Percentiles rank a stretch among this genome's conserved stretches.
phyloP scores from a whole-genome alignment of 2,888 invertebrate genomes.

The Ophion ventricosus region DNA sequence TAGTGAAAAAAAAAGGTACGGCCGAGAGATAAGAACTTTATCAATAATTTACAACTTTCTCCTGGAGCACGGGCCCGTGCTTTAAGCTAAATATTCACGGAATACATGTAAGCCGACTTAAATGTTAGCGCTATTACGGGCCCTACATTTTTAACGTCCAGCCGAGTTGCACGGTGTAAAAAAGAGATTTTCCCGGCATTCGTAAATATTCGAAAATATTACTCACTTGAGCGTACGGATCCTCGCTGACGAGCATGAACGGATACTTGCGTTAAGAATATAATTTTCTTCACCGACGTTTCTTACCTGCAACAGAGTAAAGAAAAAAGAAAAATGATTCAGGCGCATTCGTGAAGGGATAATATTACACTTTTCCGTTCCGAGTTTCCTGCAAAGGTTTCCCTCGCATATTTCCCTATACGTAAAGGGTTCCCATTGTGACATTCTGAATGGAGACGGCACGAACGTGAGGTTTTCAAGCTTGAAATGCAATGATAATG shows the following conservation, averaged over 20 bases:
- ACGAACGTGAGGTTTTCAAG: background rate
- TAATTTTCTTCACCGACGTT: constrained; percentile 49
- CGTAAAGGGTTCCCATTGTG: too few relatives aligned
- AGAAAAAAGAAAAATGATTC: constrained; percentile 48
- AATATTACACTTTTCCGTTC: background rate
- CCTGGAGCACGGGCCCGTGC: too few relatives aligned
- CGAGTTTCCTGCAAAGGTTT: too few relatives aligned
- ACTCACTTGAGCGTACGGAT: constrained; percentile 56
- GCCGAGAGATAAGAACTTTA: background rate
- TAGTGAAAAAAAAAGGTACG: background rate
- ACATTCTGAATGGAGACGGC: too few relatives aligned
- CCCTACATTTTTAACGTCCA: background rate
- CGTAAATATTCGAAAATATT: constrained; percentile 22
- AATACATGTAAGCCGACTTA: background rate
- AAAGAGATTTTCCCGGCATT: background rate
- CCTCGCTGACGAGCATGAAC: constrained; percentile 48
- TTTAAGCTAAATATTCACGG: too few relatives aligned
- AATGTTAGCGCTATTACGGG: background rate
- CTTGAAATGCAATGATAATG: background rate
- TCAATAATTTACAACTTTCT: background rate
- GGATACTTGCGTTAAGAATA: constrained; percentile 62
- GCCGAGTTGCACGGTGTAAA: background rate
- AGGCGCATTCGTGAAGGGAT: background rate
- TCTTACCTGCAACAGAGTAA: constrained; percentile 71
- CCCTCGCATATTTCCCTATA: too few relatives aligned